Percentiles rank a stretch among this genome's conserved stretches.
Conservation (phyloP, 2,797 vertebrate species). For the Gymnoscopelus microlampas region DNA sequence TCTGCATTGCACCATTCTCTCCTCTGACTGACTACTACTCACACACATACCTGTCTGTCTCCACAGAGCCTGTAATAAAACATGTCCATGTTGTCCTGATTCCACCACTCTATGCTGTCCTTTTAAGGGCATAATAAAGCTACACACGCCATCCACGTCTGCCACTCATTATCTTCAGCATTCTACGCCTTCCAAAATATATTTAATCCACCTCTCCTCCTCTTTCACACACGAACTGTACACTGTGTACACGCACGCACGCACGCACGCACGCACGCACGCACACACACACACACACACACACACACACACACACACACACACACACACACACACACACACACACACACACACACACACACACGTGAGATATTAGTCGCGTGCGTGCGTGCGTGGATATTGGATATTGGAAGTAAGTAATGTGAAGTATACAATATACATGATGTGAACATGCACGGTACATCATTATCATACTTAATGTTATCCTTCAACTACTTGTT, state of each 20-base stretch:
- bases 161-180: no score
- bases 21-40: conserved; percentile 10
- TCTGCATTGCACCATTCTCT: conserved; percentile 13
- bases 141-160: no score
- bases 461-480: no score
- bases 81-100: not conserved
- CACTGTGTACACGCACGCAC: no score
- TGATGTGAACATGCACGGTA: no score
- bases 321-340: not conserved
- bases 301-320: not conserved
- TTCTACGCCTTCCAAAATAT: no score
- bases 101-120: conserved; percentile 2
- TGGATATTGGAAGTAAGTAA: no score
- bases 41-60: conserved; percentile 4
- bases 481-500: no score
- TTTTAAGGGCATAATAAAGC: no score
- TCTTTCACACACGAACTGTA: not conserved
- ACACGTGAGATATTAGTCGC: conserved; percentile 25
- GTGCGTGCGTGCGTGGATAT: conserved; percentile 19
- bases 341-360: conserved; percentile 18
- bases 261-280: no score
- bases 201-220: not conserved
- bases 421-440: no score
- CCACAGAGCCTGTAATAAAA: conserved; percentile 7
- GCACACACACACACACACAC: no score